Base-by-base conservation (phyloP, 2,113 vertebrate species). In the Eudyptes chrysolophus region DNA sequence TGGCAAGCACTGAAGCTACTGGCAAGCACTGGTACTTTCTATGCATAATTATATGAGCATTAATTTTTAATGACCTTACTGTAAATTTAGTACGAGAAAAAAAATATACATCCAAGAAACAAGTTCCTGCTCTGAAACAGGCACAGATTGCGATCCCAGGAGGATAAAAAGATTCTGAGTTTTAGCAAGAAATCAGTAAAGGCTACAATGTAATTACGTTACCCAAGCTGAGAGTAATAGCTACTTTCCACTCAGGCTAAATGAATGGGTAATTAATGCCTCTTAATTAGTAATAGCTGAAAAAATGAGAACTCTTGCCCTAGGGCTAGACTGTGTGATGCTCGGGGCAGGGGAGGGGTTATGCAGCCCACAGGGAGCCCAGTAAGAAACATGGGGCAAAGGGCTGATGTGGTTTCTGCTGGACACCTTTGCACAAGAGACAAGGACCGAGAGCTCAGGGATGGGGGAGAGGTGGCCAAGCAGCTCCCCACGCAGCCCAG, bases 241-340 rank as follows among this genome's bases (percentile, higher is more conserved):
- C 75, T 80, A 1, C 74, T 69, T 94, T 64, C 68, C 44, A 65
- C 64, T 86, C 42, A 66, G 51, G 66, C n/a, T 92, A 80, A 88
- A 78, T 1, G 8, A 96, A 70, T 9, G 26, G n/a, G 80, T 94
- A 95, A 90, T 95, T 95, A 94, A 84, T 68, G 20, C 6, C 18
- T 83, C 38, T 93, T 94, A 84, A 96, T 95, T 84, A 92, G 22
- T 9, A 58, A n/a, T 11, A 87, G 44, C 42, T 89, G 21, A 70
- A 74, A 84, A 83, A 49, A 9, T 1, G 42, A 70, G 42, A 32
- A 84, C 29, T 40, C 30, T 55, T 86, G 65, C 38, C 68, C 49
- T 65, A 6, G 0, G 36, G 36, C 40, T 32, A 30, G 46, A 9
- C 6, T 0, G 3, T 27, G 30, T n/a, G 74, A 52, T 85, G 49